Conservation (phyloP, 1,140 invertebrate genomes). For the Bombus fervidus region DNA sequence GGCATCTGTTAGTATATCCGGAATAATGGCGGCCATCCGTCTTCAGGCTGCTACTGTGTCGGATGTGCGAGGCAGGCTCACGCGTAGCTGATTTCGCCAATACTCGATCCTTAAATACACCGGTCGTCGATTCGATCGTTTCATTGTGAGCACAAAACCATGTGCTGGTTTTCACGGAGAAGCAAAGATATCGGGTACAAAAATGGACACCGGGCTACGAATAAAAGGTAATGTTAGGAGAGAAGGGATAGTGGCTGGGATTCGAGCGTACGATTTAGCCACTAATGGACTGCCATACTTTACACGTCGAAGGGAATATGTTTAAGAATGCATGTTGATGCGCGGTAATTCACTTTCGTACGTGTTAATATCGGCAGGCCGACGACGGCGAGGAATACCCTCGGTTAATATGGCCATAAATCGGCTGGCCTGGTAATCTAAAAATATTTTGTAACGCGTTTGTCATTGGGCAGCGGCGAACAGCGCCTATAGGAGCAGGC, state of each 20-base stretch:
- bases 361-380: conserved; percentile 68
- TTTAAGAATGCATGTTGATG: conserved; percentile 67
- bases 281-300: conserved; percentile 61
- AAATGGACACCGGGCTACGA: background rate
- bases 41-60: conserved; percentile 70
- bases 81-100: conserved; percentile 56
- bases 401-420: conserved; percentile 64
- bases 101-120: conserved; percentile 10
- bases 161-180: conserved; percentile 28
- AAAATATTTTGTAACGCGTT: conserved; percentile 62
- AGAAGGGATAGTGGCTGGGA: background rate
- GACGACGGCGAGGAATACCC: conserved; percentile 60
- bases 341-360: conserved; percentile 69
- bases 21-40: conserved; percentile 73
- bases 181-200: conserved; percentile 33
- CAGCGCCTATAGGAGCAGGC: background rate
- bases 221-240: conserved; percentile 37
- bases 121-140: conserved; percentile 29
- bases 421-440: conserved; percentile 58
- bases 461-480: conserved; percentile 17
- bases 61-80: conserved; percentile 41
- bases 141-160: conserved; percentile 5
- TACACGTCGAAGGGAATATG: conserved; percentile 64
- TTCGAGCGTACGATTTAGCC: conserved; percentile 58
- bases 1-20: conserved; percentile 73